Evolutionary conservation across 2,888 invertebrate genomes (phyloP), one percentile per base, ranked within the genome.

Genomic region (Omphaloscelis lunosa): DNA sequence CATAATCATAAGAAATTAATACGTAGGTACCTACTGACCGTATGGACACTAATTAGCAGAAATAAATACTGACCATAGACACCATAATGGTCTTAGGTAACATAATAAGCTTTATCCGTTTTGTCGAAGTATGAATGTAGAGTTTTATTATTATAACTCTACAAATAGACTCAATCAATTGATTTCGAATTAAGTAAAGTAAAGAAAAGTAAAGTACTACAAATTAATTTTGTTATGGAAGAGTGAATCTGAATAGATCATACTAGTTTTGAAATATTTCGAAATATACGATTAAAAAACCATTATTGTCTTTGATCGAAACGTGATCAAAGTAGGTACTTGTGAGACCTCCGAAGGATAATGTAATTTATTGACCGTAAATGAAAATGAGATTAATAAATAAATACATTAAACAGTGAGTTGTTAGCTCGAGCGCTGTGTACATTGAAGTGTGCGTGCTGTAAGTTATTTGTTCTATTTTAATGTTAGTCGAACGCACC

Each of bases 381-480:
- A 72, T 70, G 34, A 74, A 78, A 85, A 72, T 72, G 70, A 82
- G 75, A 79, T 79, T 85, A 85, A 85, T 82, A 63, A 79, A 78
- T 82, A 68, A 75, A 75, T 79, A 39, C 79, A 88, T 82, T 80
- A 84, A 83, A 85, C 65, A 86, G 80, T 88, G 68, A 86, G 87
- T 81, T 87, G 87, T 90, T 88, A 86, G 89, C 87, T 86, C 88
- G 84, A 91, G 87, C 87, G 88, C 83, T 82, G 89, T 89, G 91
- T 89, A 91, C 89, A 91, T 82, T 89, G 87, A 88, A 90, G 91
- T 91, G 91, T 94, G 94, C 93, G 94, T 94, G 93, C 88, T 86
- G 91, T 89, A 90, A 93, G 93, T 93, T 94, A 94, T 94, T 95
- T 94, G 92, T 93, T 94, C 93, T 95, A 94, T 94, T 94, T 94